Percentiles rank a stretch among this genome's conserved stretches.
Evolutionary conservation across 2,113 vertebrate genomes (phyloP).

Genomic region (Rhabdornis inornatus): DNA sequence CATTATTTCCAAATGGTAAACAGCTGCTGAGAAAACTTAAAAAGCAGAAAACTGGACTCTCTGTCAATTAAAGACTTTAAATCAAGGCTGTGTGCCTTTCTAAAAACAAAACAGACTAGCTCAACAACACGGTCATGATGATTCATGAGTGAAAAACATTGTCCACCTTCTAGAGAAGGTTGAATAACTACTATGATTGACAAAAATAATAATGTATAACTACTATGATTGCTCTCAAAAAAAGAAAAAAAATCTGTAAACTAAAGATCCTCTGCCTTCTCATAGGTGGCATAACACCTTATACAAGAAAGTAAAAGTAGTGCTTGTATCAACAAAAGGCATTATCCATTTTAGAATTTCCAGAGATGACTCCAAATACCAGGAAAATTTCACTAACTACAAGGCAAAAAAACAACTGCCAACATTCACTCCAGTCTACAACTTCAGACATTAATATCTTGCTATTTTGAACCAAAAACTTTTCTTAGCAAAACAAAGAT

Average conservation of each 20-base stretch:
- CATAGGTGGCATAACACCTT: background rate
- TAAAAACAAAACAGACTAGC: background rate
- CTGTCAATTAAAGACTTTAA: background rate
- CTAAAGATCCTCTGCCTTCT: background rate
- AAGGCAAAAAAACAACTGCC: background rate
- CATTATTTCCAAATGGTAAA: background rate
- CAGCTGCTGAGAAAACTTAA: background rate
- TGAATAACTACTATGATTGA: background rate
- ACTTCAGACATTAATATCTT: background rate
- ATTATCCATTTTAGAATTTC: background rate
- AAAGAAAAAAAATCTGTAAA: background rate
- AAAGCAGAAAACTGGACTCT: background rate
- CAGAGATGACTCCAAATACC: background rate
- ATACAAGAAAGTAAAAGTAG: background rate
- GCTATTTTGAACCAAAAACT: background rate
- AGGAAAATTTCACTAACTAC: background rate
- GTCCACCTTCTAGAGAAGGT: background rate
- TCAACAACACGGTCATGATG: background rate
- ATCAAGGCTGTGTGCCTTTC: background rate
- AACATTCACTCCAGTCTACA: background rate
- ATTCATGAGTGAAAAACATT: background rate
- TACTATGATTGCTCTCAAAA: background rate
- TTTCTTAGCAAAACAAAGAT: background rate
- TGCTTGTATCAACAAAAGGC: background rate
- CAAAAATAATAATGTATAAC: no score